These are phyloP conservation scores for Bombus soroeensis DNA, from an alignment of 1,140 invertebrate species.

Conservation along the genomic window DNA sequence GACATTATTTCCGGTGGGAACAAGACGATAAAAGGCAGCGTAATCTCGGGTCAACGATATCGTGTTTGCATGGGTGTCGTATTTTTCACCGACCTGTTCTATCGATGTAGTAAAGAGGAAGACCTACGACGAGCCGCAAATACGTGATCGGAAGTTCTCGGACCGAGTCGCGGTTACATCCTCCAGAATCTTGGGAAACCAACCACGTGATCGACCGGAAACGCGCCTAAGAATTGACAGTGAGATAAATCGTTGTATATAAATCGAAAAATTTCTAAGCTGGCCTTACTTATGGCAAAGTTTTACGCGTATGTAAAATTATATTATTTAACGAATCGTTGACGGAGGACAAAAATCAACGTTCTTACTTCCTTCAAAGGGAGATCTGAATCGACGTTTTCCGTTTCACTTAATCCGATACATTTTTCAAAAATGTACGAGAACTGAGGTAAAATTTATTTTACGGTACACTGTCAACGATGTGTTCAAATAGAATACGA, in stretches of 20 bases:
- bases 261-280: background rate
- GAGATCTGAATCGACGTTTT: too few relatives aligned
- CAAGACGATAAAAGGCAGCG: background rate
- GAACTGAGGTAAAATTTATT: too few relatives aligned
- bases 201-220: conserved; percentile 34
- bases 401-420: too few relatives aligned
- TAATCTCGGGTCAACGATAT: conserved; percentile 7
- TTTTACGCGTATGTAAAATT: too few relatives aligned
- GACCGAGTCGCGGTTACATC: background rate
- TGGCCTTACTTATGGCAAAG: background rate
- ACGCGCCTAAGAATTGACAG: conserved; percentile 5
- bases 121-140: background rate
- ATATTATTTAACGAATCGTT: too few relatives aligned
- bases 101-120: background rate
- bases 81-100: background rate
- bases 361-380: too few relatives aligned
- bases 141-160: conserved; percentile 22
- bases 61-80: background rate
- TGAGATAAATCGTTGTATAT: conserved; percentile 57
- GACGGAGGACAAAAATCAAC: too few relatives aligned
- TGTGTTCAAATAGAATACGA: too few relatives aligned
- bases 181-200: conserved; percentile 17
- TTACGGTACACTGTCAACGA: too few relatives aligned
- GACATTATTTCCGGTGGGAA: background rate
- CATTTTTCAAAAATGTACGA: too few relatives aligned